A percentile compares a stretch with the other conserved stretches of the same genome.
Conservation (phyloP, 1,140 invertebrate species). For the Drosophila mauritiana region DNA sequence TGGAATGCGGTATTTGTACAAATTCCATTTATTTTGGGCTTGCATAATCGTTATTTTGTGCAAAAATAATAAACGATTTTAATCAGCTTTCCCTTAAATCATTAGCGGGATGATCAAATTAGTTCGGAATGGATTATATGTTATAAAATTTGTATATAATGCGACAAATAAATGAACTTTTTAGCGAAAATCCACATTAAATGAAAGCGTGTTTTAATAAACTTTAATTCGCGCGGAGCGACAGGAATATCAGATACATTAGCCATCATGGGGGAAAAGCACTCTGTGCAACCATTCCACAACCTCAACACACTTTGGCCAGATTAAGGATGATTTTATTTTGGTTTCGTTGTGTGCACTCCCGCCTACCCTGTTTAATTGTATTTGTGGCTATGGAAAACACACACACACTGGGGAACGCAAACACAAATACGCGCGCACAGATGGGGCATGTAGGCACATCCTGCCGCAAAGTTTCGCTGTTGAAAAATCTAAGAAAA, state of each 20-base stretch:
- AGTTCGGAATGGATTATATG: neutral
- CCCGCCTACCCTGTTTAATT: constrained; percentile 62
- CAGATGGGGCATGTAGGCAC: constrained; percentile 26
- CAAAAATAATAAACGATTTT: neutral
- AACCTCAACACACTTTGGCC: constrained; percentile 38
- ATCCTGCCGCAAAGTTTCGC: constrained; percentile 58
- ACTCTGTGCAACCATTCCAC: constrained; percentile 4
- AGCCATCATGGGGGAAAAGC: constrained; percentile 20
- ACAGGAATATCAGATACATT: constrained; percentile 33
- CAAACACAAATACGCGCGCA: constrained; percentile 7
- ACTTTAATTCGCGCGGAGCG: constrained; percentile 14
- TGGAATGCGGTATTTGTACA: neutral
- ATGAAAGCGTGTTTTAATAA: constrained; percentile 18
- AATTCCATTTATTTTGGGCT: neutral
- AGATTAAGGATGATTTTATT: constrained; percentile 60
- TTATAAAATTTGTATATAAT: neutral
- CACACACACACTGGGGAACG: neutral
- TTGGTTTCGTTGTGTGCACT: constrained; percentile 42
- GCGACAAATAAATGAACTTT: neutral
- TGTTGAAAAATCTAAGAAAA: constrained; percentile 73
- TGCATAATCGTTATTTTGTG: neutral
- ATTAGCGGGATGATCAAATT: constrained; percentile 1
- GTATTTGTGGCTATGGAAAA: constrained; percentile 54
- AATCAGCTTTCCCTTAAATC: neutral
- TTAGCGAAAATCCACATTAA: constrained; percentile 14